These are phyloP conservation scores for Tiliacea citrago DNA, from an alignment of 2,888 invertebrate species.

Conservation along the genomic window DNA sequence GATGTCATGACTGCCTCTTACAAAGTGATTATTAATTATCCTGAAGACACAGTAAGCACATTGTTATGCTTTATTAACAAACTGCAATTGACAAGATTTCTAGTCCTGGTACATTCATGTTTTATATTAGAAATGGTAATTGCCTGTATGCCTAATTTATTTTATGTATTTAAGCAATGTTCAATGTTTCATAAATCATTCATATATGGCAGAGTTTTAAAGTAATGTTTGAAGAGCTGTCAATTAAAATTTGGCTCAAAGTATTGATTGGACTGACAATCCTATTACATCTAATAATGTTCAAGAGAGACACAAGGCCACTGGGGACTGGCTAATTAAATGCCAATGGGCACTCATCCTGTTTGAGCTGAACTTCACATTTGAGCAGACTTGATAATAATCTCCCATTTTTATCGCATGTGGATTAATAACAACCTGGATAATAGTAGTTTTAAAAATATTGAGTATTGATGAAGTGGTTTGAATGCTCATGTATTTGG, in stretches of 20 bases:
- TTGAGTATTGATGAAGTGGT: slow-evolving; percentile 28
- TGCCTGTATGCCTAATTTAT: slow-evolving; percentile 55
- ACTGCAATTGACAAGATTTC: slow-evolving; percentile 83
- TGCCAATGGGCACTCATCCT: slow-evolving; percentile 63
- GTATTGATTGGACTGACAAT: slow-evolving; percentile 69
- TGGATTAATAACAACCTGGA: slow-evolving; percentile 2
- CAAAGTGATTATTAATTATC: slow-evolving; percentile 45
- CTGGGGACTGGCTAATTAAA: slow-evolving; percentile 62
- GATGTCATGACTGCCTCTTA: slow-evolving; percentile 17
- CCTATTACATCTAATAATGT: slow-evolving; percentile 71
- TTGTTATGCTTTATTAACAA: slow-evolving; percentile 70
- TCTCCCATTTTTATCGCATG: slow-evolving; percentile 8
- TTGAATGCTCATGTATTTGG: slow-evolving; percentile 45
- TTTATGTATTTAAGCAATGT: slow-evolving; percentile 56
- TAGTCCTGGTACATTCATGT: slow-evolving; percentile 35
- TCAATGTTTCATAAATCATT: slow-evolving; percentile 53
- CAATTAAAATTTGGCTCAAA: slow-evolving; percentile 64
- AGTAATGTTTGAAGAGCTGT: slow-evolving; percentile 24
- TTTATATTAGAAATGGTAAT: slow-evolving; percentile 28
- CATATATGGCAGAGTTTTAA: slow-evolving; percentile 59
- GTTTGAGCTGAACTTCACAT: slow-evolving; percentile 46
- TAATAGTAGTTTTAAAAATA: slow-evolving; percentile 10
- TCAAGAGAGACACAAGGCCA: slow-evolving; percentile 68
- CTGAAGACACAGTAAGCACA: slow-evolving; percentile 42
- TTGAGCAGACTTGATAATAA: slow-evolving; percentile 25